A percentile compares a stretch with the other conserved stretches of the same genome.
phyloP scores from a whole-genome alignment of 1,140 invertebrate species.

The Tetramorium simillimum region DNA sequence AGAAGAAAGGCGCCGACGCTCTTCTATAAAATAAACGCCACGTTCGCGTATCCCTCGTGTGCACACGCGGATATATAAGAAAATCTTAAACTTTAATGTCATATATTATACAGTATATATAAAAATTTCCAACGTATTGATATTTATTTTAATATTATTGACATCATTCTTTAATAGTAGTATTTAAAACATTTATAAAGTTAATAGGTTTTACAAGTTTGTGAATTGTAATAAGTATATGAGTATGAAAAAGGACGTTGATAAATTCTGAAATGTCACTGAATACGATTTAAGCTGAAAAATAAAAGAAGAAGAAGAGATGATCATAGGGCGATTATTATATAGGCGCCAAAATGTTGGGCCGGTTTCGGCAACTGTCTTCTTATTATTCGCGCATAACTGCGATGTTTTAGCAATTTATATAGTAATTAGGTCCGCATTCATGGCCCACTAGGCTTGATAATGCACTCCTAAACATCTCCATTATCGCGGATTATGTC shows the following conservation, averaged over 20 bases:
- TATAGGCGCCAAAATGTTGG: slow-evolving; percentile 65
- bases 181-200: background rate
- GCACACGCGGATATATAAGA: background rate
- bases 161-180: background rate
- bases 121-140: slow-evolving; percentile 7
- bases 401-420: slow-evolving; percentile 68
- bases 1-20: slow-evolving; percentile 73
- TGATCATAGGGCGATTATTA: slow-evolving; percentile 45
- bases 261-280: background rate
- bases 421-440: slow-evolving; percentile 73
- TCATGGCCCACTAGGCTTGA: slow-evolving; percentile 47
- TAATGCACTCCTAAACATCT: slow-evolving; percentile 71
- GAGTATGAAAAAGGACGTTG: background rate
- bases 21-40: slow-evolving; percentile 73
- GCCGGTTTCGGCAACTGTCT: slow-evolving; percentile 43
- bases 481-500: slow-evolving; percentile 75
- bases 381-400: slow-evolving; percentile 66
- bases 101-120: slow-evolving; percentile 55
- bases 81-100: slow-evolving; percentile 64
- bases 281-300: slow-evolving; percentile 7
- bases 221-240: background rate
- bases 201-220: background rate
- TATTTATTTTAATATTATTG: slow-evolving; percentile 21
- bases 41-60: slow-evolving; percentile 9
- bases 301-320: slow-evolving; percentile 28